Evolutionary conservation across 92 coral and sea anemone genomes (phyloP).

Genomic region (Zoanthus sociatus): DNA sequence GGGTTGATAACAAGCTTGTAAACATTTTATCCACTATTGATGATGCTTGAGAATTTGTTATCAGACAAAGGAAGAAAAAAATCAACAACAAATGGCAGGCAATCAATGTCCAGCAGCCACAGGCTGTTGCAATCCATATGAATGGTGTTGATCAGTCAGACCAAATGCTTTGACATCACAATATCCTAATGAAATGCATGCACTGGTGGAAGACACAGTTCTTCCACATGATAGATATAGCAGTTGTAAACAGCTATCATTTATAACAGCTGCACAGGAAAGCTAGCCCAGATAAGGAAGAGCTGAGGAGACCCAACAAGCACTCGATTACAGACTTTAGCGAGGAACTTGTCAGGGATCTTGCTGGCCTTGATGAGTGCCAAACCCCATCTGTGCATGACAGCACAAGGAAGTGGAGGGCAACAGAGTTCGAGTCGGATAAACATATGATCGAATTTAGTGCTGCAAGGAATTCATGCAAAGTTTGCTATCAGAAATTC

Average conservation of each 20-base stretch:
- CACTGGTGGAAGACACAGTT: not conserved
- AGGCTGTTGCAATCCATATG: not conserved
- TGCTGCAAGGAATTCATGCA: not conserved
- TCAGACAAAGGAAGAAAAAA: not conserved
- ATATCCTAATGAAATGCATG: constrained; percentile 1
- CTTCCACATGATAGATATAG: not conserved
- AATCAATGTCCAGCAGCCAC: not conserved
- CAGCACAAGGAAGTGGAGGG: not conserved
- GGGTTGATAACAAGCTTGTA: constrained; percentile 66
- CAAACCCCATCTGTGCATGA: constrained; percentile 2
- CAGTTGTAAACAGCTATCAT: not conserved
- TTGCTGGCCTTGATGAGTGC: not conserved
- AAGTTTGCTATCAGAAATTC: not conserved
- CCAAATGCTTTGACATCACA: not conserved
- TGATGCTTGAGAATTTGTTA: constrained; percentile 55
- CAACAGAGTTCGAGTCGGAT: constrained; percentile 4
- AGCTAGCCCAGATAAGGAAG: not conserved
- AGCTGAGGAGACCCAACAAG: not conserved
- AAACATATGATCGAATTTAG: not conserved
- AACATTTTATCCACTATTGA: constrained; percentile 66
- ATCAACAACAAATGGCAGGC: not conserved
- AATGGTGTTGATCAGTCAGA: not conserved
- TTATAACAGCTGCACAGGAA: constrained; percentile 7
- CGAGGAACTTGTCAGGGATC: constrained; percentile 10
- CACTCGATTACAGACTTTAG: not conserved